These are phyloP conservation scores for Pseudomyrmex concolor DNA, from an alignment of 1,140 invertebrate species.

Conservation along the genomic window DNA sequence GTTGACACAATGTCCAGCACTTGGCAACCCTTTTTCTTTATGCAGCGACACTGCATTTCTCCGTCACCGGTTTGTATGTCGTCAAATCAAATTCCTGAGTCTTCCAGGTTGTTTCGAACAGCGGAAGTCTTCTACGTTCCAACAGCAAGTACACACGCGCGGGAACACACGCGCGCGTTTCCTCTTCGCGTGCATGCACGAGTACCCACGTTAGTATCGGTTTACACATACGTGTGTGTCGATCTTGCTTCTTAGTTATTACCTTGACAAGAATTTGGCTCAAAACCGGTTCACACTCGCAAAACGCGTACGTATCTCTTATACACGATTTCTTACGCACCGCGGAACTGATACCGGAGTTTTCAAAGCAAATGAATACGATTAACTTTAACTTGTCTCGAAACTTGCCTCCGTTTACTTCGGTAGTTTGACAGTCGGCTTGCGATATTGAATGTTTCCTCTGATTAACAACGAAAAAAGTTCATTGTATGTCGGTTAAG, in stretches of 20 bases:
- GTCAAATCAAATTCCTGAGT: constrained; percentile 70
- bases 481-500: neutral
- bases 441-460: constrained; percentile 8
- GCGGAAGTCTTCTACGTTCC: constrained; percentile 68
- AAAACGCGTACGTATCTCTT: neutral
- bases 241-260: constrained; percentile 49
- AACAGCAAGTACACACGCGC: neutral
- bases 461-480: constrained; percentile 17
- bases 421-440: neutral
- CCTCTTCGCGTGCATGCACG: neutral
- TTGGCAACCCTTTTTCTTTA: constrained; percentile 5
- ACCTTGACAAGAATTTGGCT: constrained; percentile 71
- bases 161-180: neutral
- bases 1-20: neutral
- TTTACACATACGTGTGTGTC: constrained; percentile 9
- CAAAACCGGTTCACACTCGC: constrained; percentile 20
- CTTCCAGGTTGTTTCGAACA: constrained; percentile 58
- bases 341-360: neutral
- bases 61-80: constrained; percentile 45
- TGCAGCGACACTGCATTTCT: constrained; percentile 29
- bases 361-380: neutral
- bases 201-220: neutral
- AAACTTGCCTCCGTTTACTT: constrained; percentile 3
- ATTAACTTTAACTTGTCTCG: neutral
- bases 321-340: neutral